Evolutionary conservation across 2,888 invertebrate species (phyloP).

Genomic region (Noctua pronuba): DNA sequence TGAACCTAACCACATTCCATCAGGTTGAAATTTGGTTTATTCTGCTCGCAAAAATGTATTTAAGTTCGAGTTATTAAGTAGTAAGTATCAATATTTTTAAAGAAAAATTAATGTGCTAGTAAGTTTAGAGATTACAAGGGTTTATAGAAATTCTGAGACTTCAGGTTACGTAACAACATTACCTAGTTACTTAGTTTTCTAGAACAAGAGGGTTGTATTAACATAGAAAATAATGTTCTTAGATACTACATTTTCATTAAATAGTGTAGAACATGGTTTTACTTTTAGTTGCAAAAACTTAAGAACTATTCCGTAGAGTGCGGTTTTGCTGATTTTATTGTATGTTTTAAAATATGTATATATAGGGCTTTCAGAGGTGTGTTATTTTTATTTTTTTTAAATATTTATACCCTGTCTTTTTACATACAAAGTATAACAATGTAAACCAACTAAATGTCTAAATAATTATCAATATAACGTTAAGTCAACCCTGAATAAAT

Average conservation of each 20-base stretch:
- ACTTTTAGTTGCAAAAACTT: conserved; percentile 37
- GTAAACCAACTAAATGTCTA: not conserved
- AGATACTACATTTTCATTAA: conserved; percentile 38
- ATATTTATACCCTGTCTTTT: not conserved
- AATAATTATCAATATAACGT: conserved; percentile 5
- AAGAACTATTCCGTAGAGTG: not conserved
- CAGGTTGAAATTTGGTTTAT: not conserved
- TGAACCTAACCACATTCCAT: too few species aligned
- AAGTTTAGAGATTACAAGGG: too few species aligned
- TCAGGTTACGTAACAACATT: conserved; percentile 1
- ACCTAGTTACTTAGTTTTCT: conserved; percentile 16
- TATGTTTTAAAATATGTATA: not conserved
- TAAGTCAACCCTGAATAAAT: conserved; percentile 18
- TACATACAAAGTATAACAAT: not conserved
- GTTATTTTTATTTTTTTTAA: not conserved
- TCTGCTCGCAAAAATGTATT: not conserved
- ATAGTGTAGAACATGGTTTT: conserved; percentile 35
- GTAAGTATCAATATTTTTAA: too few species aligned
- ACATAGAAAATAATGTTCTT: conserved; percentile 33
- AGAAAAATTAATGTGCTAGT: not conserved
- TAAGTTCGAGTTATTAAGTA: not conserved
- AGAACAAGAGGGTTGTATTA: conserved; percentile 15
- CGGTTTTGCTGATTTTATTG: not conserved
- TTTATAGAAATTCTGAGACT: not conserved
- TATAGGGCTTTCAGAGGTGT: not conserved